phyloP scores from a whole-genome alignment of 2,888 invertebrate species.

The Nycteola revayana region DNA sequence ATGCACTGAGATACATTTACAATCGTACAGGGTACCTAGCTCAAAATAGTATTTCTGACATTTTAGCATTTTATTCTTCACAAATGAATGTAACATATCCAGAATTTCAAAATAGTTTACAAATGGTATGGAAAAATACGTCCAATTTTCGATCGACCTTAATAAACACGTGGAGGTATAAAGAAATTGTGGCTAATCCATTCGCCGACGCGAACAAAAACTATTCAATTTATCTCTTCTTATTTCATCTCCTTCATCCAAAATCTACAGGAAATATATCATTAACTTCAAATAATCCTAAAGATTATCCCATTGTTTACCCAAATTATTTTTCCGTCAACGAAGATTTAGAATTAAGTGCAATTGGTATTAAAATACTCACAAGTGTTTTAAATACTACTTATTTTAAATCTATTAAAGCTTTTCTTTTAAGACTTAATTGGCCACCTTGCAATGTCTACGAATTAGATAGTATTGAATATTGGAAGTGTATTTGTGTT shows the following conservation, averaged over 20 bases:
- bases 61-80: slow-evolving; percentile 41
- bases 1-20: slow-evolving; percentile 68
- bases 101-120: slow-evolving; percentile 48
- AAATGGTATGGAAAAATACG: slow-evolving; percentile 47
- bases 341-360: slow-evolving; percentile 14
- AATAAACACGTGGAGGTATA: slow-evolving; percentile 25
- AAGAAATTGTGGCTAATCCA: slow-evolving; percentile 24
- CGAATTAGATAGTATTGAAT: slow-evolving; percentile 11
- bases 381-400: slow-evolving; percentile 10
- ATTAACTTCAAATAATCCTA: slow-evolving; percentile 17
- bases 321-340: slow-evolving; percentile 16
- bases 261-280: slow-evolving; percentile 22
- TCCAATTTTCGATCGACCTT: background rate
- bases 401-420: slow-evolving; percentile 16
- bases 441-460: slow-evolving; percentile 9
- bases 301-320: slow-evolving; percentile 47
- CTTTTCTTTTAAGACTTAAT: slow-evolving; percentile 5
- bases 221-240: background rate
- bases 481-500: slow-evolving; percentile 17
- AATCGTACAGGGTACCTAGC: slow-evolving; percentile 75
- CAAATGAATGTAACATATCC: slow-evolving; percentile 46
- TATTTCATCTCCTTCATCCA: slow-evolving; percentile 11
- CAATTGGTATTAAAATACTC: slow-evolving; percentile 9
- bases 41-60: slow-evolving; percentile 79
- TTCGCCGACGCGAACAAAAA: slow-evolving; percentile 8